These are phyloP conservation scores for Megatriorchis doriae DNA, from an alignment of 2,113 vertebrate genomes.

Conservation along the genomic window DNA sequence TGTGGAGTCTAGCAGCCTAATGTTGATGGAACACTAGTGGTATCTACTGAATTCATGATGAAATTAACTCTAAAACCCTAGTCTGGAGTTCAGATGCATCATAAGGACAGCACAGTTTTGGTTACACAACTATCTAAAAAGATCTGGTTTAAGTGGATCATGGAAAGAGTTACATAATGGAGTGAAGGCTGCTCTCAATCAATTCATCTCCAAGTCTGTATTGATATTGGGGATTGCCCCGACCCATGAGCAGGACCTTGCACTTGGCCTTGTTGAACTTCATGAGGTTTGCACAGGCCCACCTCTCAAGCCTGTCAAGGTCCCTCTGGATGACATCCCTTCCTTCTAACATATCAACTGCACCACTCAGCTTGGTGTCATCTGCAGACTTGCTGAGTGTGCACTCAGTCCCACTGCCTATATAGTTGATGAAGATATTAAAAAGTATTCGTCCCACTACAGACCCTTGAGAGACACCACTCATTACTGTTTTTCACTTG, in stretches of 20 bases:
- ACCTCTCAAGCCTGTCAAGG: background rate
- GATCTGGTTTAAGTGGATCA: background rate
- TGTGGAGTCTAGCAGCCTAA: background rate
- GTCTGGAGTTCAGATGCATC: background rate
- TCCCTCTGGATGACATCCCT: background rate
- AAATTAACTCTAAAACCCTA: background rate
- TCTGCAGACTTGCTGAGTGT: background rate
- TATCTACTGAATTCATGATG: background rate
- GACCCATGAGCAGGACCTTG: background rate
- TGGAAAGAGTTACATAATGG: background rate
- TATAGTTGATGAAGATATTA: background rate
- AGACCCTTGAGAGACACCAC: background rate
- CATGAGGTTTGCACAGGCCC: accelerated
- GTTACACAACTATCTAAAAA: background rate
- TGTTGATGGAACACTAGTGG: background rate
- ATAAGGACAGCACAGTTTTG: background rate
- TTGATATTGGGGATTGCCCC: accelerated
- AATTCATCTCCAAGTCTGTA: background rate
- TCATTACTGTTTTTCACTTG: background rate
- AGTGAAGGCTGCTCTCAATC: background rate
- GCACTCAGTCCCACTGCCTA: background rate
- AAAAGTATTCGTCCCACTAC: background rate
- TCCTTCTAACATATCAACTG: background rate
- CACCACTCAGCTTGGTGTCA: background rate
- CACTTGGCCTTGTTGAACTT: background rate